A percentile compares a stretch with the other conserved stretches of the same genome.
These are phyloP conservation scores for Brachyhypopomus occidentalis DNA, from an alignment of 2,113 vertebrate species.

Conservation along the genomic window DNA sequence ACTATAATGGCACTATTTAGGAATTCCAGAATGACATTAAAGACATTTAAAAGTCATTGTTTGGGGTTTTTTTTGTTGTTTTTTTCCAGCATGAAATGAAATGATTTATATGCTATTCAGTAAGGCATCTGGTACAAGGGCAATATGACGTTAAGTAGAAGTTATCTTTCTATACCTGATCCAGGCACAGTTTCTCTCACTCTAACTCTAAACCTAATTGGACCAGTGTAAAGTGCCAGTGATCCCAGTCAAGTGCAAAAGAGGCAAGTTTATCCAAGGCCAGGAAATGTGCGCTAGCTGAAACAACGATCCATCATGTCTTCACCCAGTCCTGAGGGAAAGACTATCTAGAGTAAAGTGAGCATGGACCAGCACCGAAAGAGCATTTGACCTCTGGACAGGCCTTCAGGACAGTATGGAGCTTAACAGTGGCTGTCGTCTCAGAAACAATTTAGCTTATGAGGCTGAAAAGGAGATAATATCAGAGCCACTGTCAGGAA, in stretches of 20 bases:
- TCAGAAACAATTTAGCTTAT: slow-evolving; percentile 28
- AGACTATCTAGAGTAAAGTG: slow-evolving; percentile 44
- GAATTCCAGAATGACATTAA: slow-evolving; percentile 20
- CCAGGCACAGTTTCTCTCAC: neutral
- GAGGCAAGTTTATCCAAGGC: neutral
- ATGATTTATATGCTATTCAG: slow-evolving; percentile 14
- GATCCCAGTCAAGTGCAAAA: slow-evolving; percentile 21
- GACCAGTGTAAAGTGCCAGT: slow-evolving; percentile 6
- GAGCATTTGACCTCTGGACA: slow-evolving; percentile 61
- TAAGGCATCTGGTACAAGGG: neutral
- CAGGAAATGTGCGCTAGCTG: slow-evolving; percentile 50
- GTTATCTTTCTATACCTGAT: neutral
- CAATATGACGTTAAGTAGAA: slow-evolving; percentile 8
- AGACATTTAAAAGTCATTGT: slow-evolving; percentile 12
- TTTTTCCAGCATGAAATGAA: neutral
- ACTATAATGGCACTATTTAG: slow-evolving; percentile 22
- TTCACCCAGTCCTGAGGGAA: slow-evolving; percentile 60
- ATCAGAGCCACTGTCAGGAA: neutral
- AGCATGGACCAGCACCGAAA: slow-evolving; percentile 56
- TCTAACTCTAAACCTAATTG: slow-evolving; percentile 4
- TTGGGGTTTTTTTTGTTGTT: neutral
- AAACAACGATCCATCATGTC: slow-evolving; percentile 59
- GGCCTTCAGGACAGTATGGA: slow-evolving; percentile 40
- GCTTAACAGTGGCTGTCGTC: slow-evolving; percentile 22
- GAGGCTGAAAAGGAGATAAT: slow-evolving; percentile 33